These are phyloP conservation scores for Aporophyla lueneburgensis DNA, from an alignment of 2,888 invertebrate species.

Conservation along the genomic window DNA sequence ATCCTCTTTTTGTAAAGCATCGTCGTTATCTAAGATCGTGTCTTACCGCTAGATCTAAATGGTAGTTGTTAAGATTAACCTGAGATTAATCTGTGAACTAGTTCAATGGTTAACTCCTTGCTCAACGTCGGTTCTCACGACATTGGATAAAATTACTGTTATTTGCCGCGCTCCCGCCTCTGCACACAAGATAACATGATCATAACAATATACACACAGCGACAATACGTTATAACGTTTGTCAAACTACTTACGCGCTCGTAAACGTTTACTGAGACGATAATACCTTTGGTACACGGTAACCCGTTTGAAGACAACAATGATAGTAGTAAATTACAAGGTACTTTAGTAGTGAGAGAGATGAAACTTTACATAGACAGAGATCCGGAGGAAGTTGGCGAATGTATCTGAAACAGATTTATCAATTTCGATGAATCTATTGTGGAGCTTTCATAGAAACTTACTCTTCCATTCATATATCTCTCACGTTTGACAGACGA, in stretches of 20 bases:
- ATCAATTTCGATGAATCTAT: conserved; percentile 33
- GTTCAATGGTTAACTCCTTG: conserved; percentile 82
- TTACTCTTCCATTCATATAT: conserved; percentile 29
- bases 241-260: conserved; percentile 58
- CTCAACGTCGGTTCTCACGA: conserved; percentile 87
- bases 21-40: conserved; percentile 74
- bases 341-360: conserved; percentile 24
- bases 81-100: conserved; percentile 86
- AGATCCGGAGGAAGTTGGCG: conserved; percentile 44
- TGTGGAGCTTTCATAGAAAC: conserved; percentile 21
- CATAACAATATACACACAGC: conserved; percentile 68
- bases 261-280: conserved; percentile 57
- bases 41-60: conserved; percentile 81
- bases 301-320: conserved; percentile 49
- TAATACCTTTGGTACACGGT: conserved; percentile 50
- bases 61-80: conserved; percentile 84
- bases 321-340: conserved; percentile 38
- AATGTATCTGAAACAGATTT: conserved; percentile 43
- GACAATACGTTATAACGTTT: conserved; percentile 64
- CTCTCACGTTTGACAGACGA: conserved; percentile 24
- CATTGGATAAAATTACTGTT: conserved; percentile 88
- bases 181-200: conserved; percentile 71
- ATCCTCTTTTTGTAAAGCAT: conserved; percentile 60
- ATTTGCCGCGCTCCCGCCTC: conserved; percentile 72
- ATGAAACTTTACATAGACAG: conserved; percentile 38